Evolutionary conservation across 2,888 invertebrate species (phyloP).

Genomic region (Pediacus dermestoides): DNA sequence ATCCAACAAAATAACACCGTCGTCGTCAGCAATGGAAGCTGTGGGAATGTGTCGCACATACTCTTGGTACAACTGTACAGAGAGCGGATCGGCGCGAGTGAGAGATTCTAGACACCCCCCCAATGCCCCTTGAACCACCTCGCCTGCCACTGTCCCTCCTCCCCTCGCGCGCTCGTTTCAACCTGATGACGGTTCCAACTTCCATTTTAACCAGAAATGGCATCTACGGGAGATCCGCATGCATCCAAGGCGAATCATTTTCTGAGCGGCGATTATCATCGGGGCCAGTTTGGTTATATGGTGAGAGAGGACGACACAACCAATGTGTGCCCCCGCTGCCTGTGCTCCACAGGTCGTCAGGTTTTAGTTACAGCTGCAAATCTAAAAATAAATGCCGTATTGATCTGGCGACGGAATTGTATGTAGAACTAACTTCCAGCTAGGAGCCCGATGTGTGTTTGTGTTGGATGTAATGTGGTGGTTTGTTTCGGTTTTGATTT

Average conservation of each 20-base stretch:
- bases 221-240: conserved; percentile 9
- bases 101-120: conserved; percentile 38
- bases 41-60: conserved; percentile 41
- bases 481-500: too few relatives aligned
- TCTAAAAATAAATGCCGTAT: conserved; percentile 36
- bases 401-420: conserved; percentile 30
- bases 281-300: neutral
- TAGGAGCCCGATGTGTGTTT: too few relatives aligned
- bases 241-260: neutral
- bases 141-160: too few relatives aligned
- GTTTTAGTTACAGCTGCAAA: conserved; percentile 28
- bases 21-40: conserved; percentile 35
- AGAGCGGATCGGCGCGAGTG: conserved; percentile 41
- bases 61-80: conserved; percentile 40
- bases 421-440: too few relatives aligned
- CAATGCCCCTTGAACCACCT: conserved; percentile 9
- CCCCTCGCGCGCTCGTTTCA: conserved; percentile 20
- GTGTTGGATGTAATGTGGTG: too few relatives aligned
- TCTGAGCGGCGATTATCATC: too few relatives aligned
- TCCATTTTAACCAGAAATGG: conserved; percentile 38
- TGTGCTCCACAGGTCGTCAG: conserved; percentile 11
- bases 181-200: conserved; percentile 34
- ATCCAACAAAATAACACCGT: too few relatives aligned
- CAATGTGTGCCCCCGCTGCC: neutral
- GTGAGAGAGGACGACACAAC: too few relatives aligned